Evolutionary conservation across 1,140 invertebrate species (phyloP).

Genomic region (Hycleus cichorii): DNA sequence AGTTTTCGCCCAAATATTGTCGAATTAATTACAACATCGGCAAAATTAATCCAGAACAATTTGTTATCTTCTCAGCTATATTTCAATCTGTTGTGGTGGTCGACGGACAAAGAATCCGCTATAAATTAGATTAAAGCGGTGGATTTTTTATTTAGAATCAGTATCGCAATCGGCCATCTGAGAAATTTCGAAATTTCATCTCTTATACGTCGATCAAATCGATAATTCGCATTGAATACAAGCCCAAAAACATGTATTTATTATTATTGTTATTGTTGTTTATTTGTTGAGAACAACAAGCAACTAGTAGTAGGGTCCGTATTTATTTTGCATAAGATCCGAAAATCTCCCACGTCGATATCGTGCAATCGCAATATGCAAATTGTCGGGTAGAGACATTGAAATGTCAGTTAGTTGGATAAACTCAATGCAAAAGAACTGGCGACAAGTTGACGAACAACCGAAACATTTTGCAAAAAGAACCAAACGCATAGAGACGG

Average conservation of each 20-base stretch:
- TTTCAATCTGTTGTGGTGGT: slow-evolving; percentile 29
- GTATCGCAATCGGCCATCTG: too few relatives aligned
- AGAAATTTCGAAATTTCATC: too few relatives aligned
- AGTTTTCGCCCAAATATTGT: too few relatives aligned
- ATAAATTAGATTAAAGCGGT: slow-evolving; percentile 29
- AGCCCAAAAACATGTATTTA: too few relatives aligned
- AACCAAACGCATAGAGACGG: background rate
- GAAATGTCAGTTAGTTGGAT: too few relatives aligned
- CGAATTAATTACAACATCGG: too few relatives aligned
- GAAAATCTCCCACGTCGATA: slow-evolving; percentile 30
- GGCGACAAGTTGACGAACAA: slow-evolving; percentile 32
- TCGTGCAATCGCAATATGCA: slow-evolving; percentile 27
- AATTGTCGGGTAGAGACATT: slow-evolving; percentile 7
- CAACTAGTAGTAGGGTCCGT: too few relatives aligned
- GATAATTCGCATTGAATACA: too few relatives aligned
- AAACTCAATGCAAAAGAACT: background rate
- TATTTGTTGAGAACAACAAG: too few relatives aligned
- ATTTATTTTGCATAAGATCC: background rate
- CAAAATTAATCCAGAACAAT: slow-evolving; percentile 20
- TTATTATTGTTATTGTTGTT: too few relatives aligned
- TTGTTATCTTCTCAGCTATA: slow-evolving; percentile 31
- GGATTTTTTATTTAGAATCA: too few relatives aligned
- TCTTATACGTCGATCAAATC: too few relatives aligned
- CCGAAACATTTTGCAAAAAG: background rate
- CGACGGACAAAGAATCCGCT: slow-evolving; percentile 8